Evolutionary conservation across 2,888 invertebrate species (phyloP).

Genomic region (Drosophila eohydei): DNA sequence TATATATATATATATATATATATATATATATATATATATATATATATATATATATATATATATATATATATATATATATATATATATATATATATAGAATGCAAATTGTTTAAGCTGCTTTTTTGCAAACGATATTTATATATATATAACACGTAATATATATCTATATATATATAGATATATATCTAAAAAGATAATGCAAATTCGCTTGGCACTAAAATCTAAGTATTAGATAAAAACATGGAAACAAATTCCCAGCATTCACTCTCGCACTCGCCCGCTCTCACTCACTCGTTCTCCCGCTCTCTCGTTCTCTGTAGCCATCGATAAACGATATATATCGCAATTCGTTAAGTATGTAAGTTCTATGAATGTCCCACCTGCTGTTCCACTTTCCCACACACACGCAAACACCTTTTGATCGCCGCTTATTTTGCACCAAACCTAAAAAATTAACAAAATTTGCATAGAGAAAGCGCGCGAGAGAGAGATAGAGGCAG

Average conservation of each 20-base stretch:
- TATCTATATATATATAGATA: conserved; percentile 13
- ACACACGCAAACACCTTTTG: conserved; percentile 14
- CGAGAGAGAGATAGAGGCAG: background rate
- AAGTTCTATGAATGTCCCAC: conserved; percentile 75
- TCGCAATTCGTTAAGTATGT: conserved; percentile 47
- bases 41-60: conserved; percentile 26
- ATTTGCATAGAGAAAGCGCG: conserved; percentile 2
- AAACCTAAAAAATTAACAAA: conserved; percentile 38
- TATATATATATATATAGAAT: conserved; percentile 29
- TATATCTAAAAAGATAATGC: conserved; percentile 27
- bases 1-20: conserved; percentile 23
- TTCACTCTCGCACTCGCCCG: conserved; percentile 11
- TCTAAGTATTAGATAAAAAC: conserved; percentile 39
- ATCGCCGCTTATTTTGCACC: conserved; percentile 53
- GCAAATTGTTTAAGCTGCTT: conserved; percentile 51
- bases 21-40: conserved; percentile 22
- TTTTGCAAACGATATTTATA: conserved; percentile 30
- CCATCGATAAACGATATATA: conserved; percentile 18
- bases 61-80: conserved; percentile 21
- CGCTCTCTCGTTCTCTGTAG: conserved; percentile 6
- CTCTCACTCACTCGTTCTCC: conserved; percentile 2
- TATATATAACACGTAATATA: conserved; percentile 18
- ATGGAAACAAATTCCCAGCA: conserved; percentile 12
- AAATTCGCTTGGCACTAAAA: conserved; percentile 63
- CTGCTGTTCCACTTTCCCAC: conserved; percentile 48